Base-by-base conservation (phyloP, 2,888 invertebrate genomes). In the Bombylius discolor region DNA sequence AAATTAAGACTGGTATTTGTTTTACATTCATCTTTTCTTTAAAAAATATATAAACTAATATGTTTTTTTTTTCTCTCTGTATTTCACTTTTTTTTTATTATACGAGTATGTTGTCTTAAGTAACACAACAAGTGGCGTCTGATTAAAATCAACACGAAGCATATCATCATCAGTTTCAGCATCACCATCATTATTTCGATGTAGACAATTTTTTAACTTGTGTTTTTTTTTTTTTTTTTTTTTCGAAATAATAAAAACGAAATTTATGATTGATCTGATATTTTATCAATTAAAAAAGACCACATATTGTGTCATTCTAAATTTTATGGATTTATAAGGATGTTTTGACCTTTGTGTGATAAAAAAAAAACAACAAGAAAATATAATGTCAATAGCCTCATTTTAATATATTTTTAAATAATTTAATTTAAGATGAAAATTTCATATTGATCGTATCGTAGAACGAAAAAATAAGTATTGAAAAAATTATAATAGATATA, bases 111-210 rank as follows among this genome's bases (percentile, higher is more conserved):
- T 23, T 23, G 3, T 23, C 23, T 36, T 8, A 4, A 11, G 6
- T 42, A 11, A 42, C 12, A 9, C 47, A 23, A 47, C 53, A 53
- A 53, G 53, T 48, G 53, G 53, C 53, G 53, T 53, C 53, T 53
- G 53, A 53, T 53, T 53, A 53, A 53, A 53, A 53, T 53, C 53
- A 53, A 53, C 53, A 53, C 53, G 53, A 48, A 48, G 47, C 53
- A 52, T 47, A 46, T 46, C 34, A 23, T 23, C 23, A 23, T 23
- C 1, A 23, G 23, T 23, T 42, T 11, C 39, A 11, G 8, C 36
- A 36, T 36, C 39, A 42, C 11, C 7, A 42, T 11, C 39, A 11
- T 11, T 23, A 23, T 23, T 23, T 23, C 23, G 23, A 23, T 23
- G 23, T 23, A 23, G 23, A 23, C 23, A 23, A 23, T 23, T 23